Evolutionary conservation across 2,888 invertebrate genomes (phyloP).

Genomic region (Calameuta filiformis): DNA sequence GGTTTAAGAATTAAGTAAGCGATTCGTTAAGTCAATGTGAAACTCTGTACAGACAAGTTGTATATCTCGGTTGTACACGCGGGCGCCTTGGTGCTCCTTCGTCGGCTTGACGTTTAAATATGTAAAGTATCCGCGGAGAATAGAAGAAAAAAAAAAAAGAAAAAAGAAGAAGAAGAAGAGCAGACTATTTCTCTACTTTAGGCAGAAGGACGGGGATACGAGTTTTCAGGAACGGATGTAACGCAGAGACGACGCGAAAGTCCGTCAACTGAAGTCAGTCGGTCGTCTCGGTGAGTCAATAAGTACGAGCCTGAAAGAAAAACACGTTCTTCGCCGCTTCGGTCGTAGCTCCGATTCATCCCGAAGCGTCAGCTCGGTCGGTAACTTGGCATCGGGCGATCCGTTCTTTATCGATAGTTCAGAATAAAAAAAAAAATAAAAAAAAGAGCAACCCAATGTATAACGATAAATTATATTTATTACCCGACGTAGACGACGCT

Average conservation of each 20-base stretch:
- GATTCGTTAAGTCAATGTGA: slow-evolving; percentile 15
- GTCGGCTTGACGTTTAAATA: slow-evolving; percentile 26
- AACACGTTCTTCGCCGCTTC: not conserved
- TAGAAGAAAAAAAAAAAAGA: slow-evolving; percentile 32
- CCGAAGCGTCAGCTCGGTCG: not conserved
- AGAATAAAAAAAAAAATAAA: not conserved
- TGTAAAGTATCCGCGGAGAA: slow-evolving; percentile 36
- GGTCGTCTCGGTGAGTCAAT: slow-evolving; percentile 4
- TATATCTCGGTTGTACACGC: slow-evolving; percentile 10
- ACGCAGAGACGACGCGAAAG: not conserved
- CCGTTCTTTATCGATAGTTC: not conserved
- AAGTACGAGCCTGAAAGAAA: not conserved
- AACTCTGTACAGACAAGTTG: slow-evolving; percentile 23
- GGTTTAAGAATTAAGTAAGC: slow-evolving; percentile 11
- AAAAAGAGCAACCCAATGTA: not conserved
- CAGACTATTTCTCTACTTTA: slow-evolving; percentile 52
- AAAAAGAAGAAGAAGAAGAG: slow-evolving; percentile 30
- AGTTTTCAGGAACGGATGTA: not conserved
- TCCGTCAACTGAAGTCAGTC: not conserved
- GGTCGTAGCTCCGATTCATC: not conserved
- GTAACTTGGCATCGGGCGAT: not conserved
- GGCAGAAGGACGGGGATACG: slow-evolving; percentile 19
- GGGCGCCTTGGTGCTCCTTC: slow-evolving; percentile 14
- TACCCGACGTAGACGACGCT: slow-evolving; percentile 1
- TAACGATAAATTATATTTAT: not conserved